Evolutionary conservation across 2,113 vertebrate species (phyloP), one percentile per base, ranked within the genome.

Genomic region (Istiophorus platypterus): DNA sequence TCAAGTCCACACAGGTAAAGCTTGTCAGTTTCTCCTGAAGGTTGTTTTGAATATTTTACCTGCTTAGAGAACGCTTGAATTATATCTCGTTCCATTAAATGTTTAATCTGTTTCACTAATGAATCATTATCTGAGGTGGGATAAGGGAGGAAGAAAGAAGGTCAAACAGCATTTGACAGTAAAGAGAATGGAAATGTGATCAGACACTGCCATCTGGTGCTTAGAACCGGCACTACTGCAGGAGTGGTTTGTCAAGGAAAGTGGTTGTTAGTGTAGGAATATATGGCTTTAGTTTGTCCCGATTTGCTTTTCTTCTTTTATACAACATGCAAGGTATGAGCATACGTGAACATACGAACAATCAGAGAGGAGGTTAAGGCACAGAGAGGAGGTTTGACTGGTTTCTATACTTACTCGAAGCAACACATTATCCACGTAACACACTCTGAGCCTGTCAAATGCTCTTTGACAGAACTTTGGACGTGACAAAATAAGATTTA

Each of bases 161-260:
- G 42, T 10, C 74, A 78, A 86, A 73, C 17, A 78, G 81, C 85
- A 89, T 87, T 85, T 85, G 85, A 88, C 75, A 89, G 65, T 49
- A 64, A 31, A 29, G 24, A 57, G 4, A 56, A 45, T 41, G n/a
- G 20, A 80, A 68, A 58, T 54, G 45, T 86, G 54, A n/a, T 64
- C 58, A 58, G 74, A 87, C 59, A 79, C 54, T 84, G 79, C 67
- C 74, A 87, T 74, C 88, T 89, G 20, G 58, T 88, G 89, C 85
- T 34, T 0, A 45, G 42, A 76, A 54, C 0, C 0, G 29, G 72
- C 2, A 45, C 42, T 14, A 29, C 1, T 27, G 49, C 5, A n/a
- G 41, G 26, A 18, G 29, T 39, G 29, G 26, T 29, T 54, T n/a
- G 17, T 41, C 7, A 18, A 26, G 8, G 49, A 26, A 7, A n/a